These are phyloP conservation scores for Tetramorium parvispinum DNA, from an alignment of 1,140 invertebrate genomes.

Conservation along the genomic window DNA sequence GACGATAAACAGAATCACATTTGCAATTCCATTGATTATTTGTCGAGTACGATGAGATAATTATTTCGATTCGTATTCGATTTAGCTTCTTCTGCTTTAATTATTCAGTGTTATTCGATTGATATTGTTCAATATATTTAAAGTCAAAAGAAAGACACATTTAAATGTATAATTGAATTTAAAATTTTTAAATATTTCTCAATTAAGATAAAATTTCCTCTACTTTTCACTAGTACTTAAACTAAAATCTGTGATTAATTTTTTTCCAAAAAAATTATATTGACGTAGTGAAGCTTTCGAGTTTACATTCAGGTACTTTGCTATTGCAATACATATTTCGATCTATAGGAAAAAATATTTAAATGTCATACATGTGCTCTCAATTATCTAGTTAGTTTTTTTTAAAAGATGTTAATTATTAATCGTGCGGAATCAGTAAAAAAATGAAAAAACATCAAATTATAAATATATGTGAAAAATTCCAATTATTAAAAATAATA, in stretches of 20 bases:
- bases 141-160: neutral
- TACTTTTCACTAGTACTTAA: neutral
- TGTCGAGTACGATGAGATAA: constrained; percentile 5
- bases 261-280: neutral
- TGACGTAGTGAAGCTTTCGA: neutral
- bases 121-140: neutral
- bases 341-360: constrained; percentile 24
- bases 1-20: constrained; percentile 1
- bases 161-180: neutral
- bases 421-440: neutral
- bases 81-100: constrained; percentile 1
- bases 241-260: neutral
- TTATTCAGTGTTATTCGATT: neutral
- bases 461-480: neutral
- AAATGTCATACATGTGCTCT: constrained; percentile 13
- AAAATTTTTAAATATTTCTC: neutral
- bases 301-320: constrained; percentile 28
- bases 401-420: neutral
- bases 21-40: constrained; percentile 41
- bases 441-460: neutral
- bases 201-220: neutral
- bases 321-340: constrained; percentile 13
- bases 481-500: neutral
- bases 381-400: neutral
- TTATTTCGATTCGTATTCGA: constrained; percentile 13